Evolutionary conservation across 2,888 invertebrate species (phyloP), one percentile per base, ranked within the genome.

Genomic region (Apomyelois bistriatella): DNA sequence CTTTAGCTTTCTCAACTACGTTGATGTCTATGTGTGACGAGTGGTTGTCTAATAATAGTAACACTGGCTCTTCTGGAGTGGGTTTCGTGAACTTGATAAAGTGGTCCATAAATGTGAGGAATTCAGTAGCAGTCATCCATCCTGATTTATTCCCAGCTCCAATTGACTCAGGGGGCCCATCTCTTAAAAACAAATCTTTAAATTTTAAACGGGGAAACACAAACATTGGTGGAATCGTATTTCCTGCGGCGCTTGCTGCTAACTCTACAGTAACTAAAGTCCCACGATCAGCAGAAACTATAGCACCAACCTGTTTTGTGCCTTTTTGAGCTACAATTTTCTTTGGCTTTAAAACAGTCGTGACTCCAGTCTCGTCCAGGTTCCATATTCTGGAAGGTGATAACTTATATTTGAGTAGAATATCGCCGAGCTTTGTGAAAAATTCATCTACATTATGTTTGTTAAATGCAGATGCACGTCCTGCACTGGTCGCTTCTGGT

Each of bases 401-500:
- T 1, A 51, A 47, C 0, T 51, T 46, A 36, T 54, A 17, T 30
- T 10, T 54, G 1, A n/a, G 3, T 13, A 54, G 3, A 6, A 51
- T 13, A 1, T 40, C 32, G 9, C 13, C 5, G 7, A 35, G 15
- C 12, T 47, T 51, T n/a, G 2, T 9, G 22, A 54, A 54, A 40
- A 54, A 54, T 7, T 40, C 41, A 12, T 40, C 9, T 16, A 56
- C n/a, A 37, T 54, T 57, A 28, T 53, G 48, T 30, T 36, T 7
- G 52, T 59, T 56, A 46, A 57, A 59, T 7, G 51, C 17, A 9
- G 52, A 22, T 42, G 57, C 55, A 10, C 56, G 53, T 12, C 52
- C 43, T 52, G 38, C 40, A 52, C 53, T 53, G 1, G 57, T 56
- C 1, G 58, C 52, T 48, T 60, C 54, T 1, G 59, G 58, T 35